Base-by-base conservation (phyloP, 2,113 vertebrate genomes). In the Pachypanchax playfairii region DNA sequence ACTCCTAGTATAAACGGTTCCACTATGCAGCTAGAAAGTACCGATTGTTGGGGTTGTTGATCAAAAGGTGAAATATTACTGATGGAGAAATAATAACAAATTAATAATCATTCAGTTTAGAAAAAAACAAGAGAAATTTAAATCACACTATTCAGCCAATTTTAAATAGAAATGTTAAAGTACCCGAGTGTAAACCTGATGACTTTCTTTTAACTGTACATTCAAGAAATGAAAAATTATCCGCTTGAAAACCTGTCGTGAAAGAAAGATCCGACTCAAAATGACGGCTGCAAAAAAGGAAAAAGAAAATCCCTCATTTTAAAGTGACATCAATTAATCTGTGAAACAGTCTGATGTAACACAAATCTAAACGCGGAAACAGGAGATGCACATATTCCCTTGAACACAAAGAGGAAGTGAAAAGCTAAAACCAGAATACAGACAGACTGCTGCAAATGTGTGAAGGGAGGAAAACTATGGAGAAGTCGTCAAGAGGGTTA, bases 141-240 rank as follows among this genome's bases (percentile, higher is more conserved):
- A 21, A 63, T 55, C 47, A 57, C 15, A 29, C 55, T 46, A 18
- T 21, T 75, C 33, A 82, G 77, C 85, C 85, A 87, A 86, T 85
- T 31, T 21, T 25, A 31, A 38, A 48, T 79, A 83, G 64, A 11
- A 76, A 71, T 78, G 41, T 72, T 82, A 65, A 71, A 83, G 82
- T 84, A 89, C 77, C 81, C 58, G 50, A 83, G 71, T 64, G 61
- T 85, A 88, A 87, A 88, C 83, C 71, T 73, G 78, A 84, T 80
- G 76, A 87, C 71, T 58, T 73, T 79, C 33, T 35, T 12, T 83
- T 82, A 60, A 20, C 80, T 86, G 75, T 85, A 91, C 88, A 89
- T 89, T 89, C 73, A 88, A 85, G 65, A 85, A 90, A 76, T 43
- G 11, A 1, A 17, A 28, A 79, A 68, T 68, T 64, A 35, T 73